A percentile compares a stretch with the other conserved stretches of the same genome.
These are phyloP conservation scores for Ophonus ardosiacus DNA, from an alignment of 2,888 invertebrate species.

Conservation along the genomic window DNA sequence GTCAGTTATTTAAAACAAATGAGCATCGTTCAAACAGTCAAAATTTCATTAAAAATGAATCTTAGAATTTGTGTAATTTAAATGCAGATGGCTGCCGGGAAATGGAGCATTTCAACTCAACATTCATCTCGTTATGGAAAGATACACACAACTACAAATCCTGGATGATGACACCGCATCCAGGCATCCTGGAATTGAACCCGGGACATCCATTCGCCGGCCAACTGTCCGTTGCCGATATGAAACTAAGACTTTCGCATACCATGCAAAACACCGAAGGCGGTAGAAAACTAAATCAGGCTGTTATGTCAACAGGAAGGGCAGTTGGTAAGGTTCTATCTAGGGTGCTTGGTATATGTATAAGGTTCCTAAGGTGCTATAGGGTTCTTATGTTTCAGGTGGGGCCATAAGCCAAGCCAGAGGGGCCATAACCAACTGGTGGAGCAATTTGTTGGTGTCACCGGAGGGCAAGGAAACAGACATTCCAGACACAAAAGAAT, in stretches of 20 bases:
- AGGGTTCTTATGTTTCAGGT: slow-evolving; percentile 76
- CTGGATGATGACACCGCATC: slow-evolving; percentile 85
- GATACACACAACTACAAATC: slow-evolving; percentile 92
- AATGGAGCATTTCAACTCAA: slow-evolving; percentile 91
- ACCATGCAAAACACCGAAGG: slow-evolving; percentile 97
- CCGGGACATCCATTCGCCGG: slow-evolving; percentile 97
- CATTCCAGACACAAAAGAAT: slow-evolving; percentile 58
- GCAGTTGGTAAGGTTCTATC: slow-evolving; percentile 79
- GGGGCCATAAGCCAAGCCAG: slow-evolving; percentile 93
- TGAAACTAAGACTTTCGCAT: slow-evolving; percentile 93
- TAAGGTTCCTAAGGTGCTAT: no score
- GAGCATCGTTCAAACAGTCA: no score
- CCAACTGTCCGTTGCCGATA: slow-evolving; percentile 94
- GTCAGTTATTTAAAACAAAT: no score
- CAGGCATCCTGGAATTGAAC: slow-evolving; percentile 83
- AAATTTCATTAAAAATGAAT: no score
- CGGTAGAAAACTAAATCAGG: slow-evolving; percentile 94
- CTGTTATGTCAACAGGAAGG: slow-evolving; percentile 93
- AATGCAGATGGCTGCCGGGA: slow-evolving; percentile 85
- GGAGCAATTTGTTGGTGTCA: slow-evolving; percentile 84
- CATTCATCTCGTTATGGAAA: slow-evolving; percentile 91
- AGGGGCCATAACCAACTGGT: slow-evolving; percentile 92
- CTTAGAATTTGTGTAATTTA: no score
- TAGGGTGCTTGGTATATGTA: no score
- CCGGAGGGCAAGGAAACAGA: slow-evolving; percentile 69